Evolutionary conservation across 2,113 vertebrate species (phyloP), one percentile per base, ranked within the genome.

Genomic region (Oncorhynchus keta): DNA sequence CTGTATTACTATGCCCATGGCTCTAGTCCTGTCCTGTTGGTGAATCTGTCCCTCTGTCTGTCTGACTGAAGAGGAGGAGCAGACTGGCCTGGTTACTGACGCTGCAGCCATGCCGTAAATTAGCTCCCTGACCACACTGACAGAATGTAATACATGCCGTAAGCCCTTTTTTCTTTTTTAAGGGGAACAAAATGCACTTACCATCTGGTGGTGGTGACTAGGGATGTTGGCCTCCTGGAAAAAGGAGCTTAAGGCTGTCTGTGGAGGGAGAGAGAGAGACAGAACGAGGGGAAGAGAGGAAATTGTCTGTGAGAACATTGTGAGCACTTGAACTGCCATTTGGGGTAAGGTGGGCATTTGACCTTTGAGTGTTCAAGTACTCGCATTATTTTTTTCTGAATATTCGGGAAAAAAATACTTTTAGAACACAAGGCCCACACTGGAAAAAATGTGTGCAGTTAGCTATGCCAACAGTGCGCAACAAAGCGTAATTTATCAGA

Each of bases 191-290:
- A 80, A 84, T 8, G 24, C 73, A 89, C 95, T 95, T 93, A 97
- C 96, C 96, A 97, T 97, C 92, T 96, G 96, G 77, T 92, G 95
- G 82, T 94, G 94, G 81, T 94, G 95, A 72, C 88, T 89, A 76
- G 95, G 96, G 87, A 97, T 91, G 89, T 95, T 95, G 65, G 93
- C 93, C 90, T 97, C 96, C 87, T 97, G 96, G 90, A 97, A 97
- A 82, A 97, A 97, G 66, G 95, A 92, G 91, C 96, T 97, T 65
- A 97, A 83, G 30, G 96, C 96, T 32, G 96, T 97, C 96, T 97
- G 92, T 35, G 81, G 81, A 85, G 35, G 85, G 45, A 84, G 30
- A 83, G 64, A 78, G 67, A 74, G 14, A 73, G 32, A 73, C 6
- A 64, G 49, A 70, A 28, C 3, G 20, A 64, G n/a, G 32, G 16